Evolutionary conservation across 2,888 invertebrate species (phyloP).

Genomic region (Embidobia sp.): DNA sequence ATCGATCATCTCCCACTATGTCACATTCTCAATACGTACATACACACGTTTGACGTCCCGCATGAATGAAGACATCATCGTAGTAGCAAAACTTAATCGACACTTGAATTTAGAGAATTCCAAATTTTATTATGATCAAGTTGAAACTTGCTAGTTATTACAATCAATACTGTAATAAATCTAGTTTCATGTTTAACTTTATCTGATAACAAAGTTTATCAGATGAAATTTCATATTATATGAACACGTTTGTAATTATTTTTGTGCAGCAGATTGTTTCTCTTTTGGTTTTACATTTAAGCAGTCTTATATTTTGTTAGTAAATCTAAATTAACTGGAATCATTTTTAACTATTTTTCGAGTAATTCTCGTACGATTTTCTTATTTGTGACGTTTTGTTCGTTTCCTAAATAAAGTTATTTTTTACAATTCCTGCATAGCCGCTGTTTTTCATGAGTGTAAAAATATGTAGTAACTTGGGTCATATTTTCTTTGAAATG

Average conservation of each 20-base stretch:
- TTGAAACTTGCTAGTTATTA: slow-evolving; percentile 14
- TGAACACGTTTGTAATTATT: too few species aligned
- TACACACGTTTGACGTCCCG: slow-evolving; percentile 35
- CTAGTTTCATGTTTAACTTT: slow-evolving; percentile 5
- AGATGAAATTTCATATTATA: too few species aligned
- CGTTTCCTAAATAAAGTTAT: too few species aligned
- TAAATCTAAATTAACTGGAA: too few species aligned
- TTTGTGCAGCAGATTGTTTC: too few species aligned
- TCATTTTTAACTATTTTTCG: too few species aligned
- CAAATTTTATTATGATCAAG: slow-evolving; percentile 21
- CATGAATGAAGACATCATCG: slow-evolving; percentile 57
- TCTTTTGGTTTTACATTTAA: too few species aligned
- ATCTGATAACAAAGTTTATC: too few species aligned
- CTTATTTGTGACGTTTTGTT: too few species aligned
- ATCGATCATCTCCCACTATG: slow-evolving; percentile 56
- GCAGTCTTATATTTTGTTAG: too few species aligned
- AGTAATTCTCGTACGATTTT: too few species aligned
- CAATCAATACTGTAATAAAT: slow-evolving; percentile 28
- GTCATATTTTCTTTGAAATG: slow-evolving; percentile 15
- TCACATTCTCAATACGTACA: slow-evolving; percentile 32
- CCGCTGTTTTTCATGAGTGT: neutral
- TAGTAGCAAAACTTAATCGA: slow-evolving; percentile 37
- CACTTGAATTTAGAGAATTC: slow-evolving; percentile 18
- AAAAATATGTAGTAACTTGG: slow-evolving; percentile 1
- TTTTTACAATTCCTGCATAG: too few species aligned